Conservation (phyloP, 1,140 invertebrate genomes). For the Lepidotrigona ventralis region DNA sequence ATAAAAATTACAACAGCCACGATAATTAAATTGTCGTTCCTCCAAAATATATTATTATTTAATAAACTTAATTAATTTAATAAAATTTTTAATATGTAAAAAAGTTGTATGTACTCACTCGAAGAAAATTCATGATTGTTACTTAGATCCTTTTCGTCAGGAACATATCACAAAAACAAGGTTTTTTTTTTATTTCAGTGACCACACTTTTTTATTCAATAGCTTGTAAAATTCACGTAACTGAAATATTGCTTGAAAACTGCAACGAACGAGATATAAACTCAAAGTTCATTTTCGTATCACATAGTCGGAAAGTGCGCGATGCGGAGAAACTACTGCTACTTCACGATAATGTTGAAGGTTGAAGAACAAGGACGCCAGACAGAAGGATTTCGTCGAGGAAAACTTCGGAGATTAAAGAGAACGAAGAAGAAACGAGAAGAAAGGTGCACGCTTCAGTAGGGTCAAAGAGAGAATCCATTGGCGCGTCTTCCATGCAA, state of each 20-base stretch:
- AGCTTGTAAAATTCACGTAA: not conserved
- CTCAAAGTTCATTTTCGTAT: constrained; percentile 6
- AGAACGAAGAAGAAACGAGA: constrained; percentile 50
- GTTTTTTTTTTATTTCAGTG: not conserved
- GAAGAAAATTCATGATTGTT: constrained; percentile 70
- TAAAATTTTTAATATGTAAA: not conserved
- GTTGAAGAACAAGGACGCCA: constrained; percentile 42
- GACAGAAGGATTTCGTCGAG: constrained; percentile 40
- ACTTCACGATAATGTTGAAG: constrained; percentile 33
- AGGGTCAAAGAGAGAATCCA: constrained; percentile 78
- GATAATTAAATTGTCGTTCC: no score
- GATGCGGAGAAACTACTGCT: constrained; percentile 12
- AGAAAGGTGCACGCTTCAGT: constrained; percentile 73
- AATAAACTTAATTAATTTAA: not conserved
- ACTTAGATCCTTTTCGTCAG: constrained; percentile 28
- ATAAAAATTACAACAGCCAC: no score
- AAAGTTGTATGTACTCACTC: constrained; percentile 68
- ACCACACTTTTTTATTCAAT: constrained; percentile 38
- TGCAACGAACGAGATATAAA: not conserved
- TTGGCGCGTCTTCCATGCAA: constrained; percentile 65
- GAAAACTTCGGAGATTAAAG: constrained; percentile 41
- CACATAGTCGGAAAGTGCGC: constrained; percentile 7
- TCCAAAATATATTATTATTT: not conserved
- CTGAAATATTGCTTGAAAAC: not conserved
- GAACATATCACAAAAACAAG: constrained; percentile 53